These are phyloP conservation scores for Drosophila rhopaloa DNA, from an alignment of 1,140 invertebrate species.

Conservation along the genomic window DNA sequence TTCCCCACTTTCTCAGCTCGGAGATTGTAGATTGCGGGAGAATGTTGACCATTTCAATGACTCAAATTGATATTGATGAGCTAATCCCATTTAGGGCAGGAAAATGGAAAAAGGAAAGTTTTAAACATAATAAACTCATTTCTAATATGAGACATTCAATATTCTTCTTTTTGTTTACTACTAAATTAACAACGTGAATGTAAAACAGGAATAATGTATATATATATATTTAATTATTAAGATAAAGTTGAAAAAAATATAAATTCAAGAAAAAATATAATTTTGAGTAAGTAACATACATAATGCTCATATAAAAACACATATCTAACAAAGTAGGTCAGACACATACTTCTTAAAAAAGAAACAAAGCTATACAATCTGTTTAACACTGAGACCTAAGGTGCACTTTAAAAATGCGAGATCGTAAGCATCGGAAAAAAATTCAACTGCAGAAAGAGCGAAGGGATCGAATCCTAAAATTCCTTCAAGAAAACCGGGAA, in stretches of 20 bases:
- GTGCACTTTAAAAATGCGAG: background rate
- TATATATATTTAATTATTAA: too few relatives aligned
- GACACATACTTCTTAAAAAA: background rate
- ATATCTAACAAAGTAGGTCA: slow-evolving; percentile 82
- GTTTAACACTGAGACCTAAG: background rate
- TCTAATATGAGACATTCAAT: too few relatives aligned
- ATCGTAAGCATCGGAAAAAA: background rate
- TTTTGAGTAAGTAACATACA: too few relatives aligned
- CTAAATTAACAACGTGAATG: too few relatives aligned
- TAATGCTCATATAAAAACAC: too few relatives aligned
- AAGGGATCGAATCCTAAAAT: slow-evolving; percentile 19
- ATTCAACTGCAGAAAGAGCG: slow-evolving; percentile 2
- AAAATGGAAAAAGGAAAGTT: background rate
- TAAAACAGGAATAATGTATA: too few relatives aligned
- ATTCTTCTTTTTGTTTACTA: too few relatives aligned
- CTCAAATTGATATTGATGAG: slow-evolving; percentile 62
- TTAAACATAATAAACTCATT: slow-evolving; percentile 8
- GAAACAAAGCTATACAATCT: background rate
- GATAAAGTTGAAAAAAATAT: too few relatives aligned
- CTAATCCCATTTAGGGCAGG: slow-evolving; percentile 11
- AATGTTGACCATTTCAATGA: slow-evolving; percentile 38
- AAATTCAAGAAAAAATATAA: too few relatives aligned
- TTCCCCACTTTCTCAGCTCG: background rate
- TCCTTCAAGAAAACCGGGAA: slow-evolving; percentile 11
- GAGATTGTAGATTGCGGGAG: slow-evolving; percentile 1